Evolutionary conservation across 2,797 vertebrate genomes (phyloP).

Genomic region (Bradypodion pumilum): DNA sequence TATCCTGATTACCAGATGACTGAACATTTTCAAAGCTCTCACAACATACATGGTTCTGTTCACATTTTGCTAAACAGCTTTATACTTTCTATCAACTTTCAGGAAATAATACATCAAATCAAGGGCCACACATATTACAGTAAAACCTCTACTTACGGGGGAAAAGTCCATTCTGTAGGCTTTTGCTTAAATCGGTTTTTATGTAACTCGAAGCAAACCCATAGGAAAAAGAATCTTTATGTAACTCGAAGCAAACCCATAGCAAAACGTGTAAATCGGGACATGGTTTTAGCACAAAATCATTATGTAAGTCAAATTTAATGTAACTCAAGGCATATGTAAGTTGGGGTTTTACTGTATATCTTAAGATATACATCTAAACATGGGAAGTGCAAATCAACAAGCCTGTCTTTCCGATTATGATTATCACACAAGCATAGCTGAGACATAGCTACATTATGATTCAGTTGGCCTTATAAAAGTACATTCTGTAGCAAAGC

Average conservation of each 20-base stretch:
- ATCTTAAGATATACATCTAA: not conserved
- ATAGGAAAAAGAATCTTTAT: no score
- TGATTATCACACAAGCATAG: not conserved
- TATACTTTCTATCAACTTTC: not conserved
- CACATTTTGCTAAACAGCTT: not conserved
- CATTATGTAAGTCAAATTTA: no score
- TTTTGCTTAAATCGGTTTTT: no score
- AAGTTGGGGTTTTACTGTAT: no score
- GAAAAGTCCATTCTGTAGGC: no score
- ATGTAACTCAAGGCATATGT: no score
- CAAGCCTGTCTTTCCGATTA: not conserved
- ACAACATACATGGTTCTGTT: not conserved
- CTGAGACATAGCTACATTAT: not conserved
- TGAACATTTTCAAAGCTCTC: not conserved
- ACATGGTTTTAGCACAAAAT: no score
- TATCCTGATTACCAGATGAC: not conserved
- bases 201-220: no score
- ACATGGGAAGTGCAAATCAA: not conserved
- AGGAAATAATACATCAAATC: not conserved
- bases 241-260: no score
- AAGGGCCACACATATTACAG: not conserved
- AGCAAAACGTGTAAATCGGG: no score
- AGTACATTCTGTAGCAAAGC: not conserved
- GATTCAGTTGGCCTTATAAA: not conserved
- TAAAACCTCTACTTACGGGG: no score